Conservation (phyloP, 2,113 vertebrate genomes). For the Actenoides hombroni region DNA sequence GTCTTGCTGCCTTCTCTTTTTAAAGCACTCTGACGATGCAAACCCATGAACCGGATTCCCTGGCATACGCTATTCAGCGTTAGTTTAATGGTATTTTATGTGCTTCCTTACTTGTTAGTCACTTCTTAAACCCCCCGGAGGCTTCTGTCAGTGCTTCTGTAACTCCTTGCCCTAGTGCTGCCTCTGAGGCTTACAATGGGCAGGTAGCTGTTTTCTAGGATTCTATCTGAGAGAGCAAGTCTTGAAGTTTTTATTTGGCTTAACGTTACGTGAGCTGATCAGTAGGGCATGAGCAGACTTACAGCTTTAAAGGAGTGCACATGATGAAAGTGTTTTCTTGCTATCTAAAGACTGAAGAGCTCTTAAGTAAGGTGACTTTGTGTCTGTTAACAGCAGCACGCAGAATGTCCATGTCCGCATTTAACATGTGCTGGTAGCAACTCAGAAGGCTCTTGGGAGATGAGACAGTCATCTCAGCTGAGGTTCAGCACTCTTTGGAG, state of each 20-base stretch:
- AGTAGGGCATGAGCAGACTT: neutral
- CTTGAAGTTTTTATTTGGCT: neutral
- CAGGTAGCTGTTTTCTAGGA: neutral
- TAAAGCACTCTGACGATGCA: neutral
- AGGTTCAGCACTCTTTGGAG: neutral
- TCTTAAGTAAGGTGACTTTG: neutral
- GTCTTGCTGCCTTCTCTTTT: neutral
- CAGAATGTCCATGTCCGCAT: neutral
- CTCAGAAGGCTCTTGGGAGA: neutral
- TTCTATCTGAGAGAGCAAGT: neutral
- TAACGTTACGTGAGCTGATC: neutral
- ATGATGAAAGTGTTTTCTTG: neutral
- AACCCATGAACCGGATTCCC: neutral
- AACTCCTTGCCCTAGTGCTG: neutral
- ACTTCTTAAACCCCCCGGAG: neutral
- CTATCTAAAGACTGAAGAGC: neutral
- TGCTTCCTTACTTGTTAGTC: neutral
- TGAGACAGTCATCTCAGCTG: neutral
- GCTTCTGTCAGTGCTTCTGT: neutral
- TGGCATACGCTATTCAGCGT: neutral
- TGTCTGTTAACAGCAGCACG: neutral
- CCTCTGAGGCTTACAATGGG: neutral
- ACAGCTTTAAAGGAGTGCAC: neutral
- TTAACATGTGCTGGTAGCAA: neutral
- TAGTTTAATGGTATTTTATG: neutral